Percentiles rank a stretch among this genome's conserved stretches.
These are phyloP conservation scores for Argyra leucocephala DNA, from an alignment of 2,888 invertebrate genomes.

Conservation along the genomic window DNA sequence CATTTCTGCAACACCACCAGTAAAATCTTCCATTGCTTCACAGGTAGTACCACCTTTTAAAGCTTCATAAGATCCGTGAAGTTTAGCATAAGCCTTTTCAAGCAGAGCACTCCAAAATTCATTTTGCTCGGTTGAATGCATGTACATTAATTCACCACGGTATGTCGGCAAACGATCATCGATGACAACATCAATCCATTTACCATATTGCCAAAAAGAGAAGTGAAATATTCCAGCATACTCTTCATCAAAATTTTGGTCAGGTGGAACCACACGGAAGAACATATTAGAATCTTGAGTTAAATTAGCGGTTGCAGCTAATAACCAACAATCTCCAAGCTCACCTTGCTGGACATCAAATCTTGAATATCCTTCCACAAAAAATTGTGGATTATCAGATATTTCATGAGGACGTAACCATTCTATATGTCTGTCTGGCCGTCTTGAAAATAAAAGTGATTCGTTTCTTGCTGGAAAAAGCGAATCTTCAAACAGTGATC, in stretches of 20 bases:
- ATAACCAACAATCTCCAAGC: constrained; percentile 86
- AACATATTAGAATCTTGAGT: constrained; percentile 72
- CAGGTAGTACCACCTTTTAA: constrained; percentile 90
- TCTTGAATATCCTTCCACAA: constrained; percentile 82
- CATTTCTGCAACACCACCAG: constrained; percentile 80
- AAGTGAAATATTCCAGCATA: constrained; percentile 89
- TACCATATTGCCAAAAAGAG: constrained; percentile 83
- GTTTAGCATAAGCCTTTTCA: constrained; percentile 84
- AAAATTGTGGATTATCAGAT: constrained; percentile 67
- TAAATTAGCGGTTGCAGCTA: constrained; percentile 83
- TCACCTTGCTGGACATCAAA: constrained; percentile 94
- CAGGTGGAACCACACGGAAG: constrained; percentile 84
- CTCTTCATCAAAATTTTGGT: constrained; percentile 79
- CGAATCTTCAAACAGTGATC: constrained; percentile 73
- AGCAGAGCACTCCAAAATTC: constrained; percentile 88
- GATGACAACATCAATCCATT: constrained; percentile 80
- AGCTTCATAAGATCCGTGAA: constrained; percentile 90
- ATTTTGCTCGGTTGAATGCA: constrained; percentile 68
- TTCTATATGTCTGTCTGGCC: constrained; percentile 66
- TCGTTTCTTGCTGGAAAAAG: constrained; percentile 70
- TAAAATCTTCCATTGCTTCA: constrained; percentile 96
- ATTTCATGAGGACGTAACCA: constrained; percentile 91
- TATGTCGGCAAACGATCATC: constrained; percentile 80
- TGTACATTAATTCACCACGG: constrained; percentile 67
- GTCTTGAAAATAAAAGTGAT: constrained; percentile 69